Percentiles rank a stretch among this genome's conserved stretches.
phyloP scores from a whole-genome alignment of 1,140 invertebrate species.

The Phortica variegata region DNA sequence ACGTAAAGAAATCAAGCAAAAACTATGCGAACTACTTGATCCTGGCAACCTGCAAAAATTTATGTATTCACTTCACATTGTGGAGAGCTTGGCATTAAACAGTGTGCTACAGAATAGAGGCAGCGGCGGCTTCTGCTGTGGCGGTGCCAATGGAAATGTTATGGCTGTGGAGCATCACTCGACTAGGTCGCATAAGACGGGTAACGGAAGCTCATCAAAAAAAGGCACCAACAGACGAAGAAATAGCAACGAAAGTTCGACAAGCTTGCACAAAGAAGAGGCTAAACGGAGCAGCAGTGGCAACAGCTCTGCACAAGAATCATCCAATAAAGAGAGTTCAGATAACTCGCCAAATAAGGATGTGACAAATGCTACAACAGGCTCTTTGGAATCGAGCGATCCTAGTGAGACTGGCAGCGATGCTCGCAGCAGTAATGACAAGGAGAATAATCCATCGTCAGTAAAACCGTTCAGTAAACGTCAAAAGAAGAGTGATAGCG shows the following conservation, averaged over 20 bases:
- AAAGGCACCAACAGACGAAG: constrained; percentile 25
- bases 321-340: constrained; percentile 20
- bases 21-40: constrained; percentile 75
- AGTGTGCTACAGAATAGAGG: constrained; percentile 20
- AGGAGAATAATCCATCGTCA: constrained; percentile 43
- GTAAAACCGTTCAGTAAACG: constrained; percentile 39
- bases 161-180: constrained; percentile 28
- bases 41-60: constrained; percentile 87
- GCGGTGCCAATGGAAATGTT: constrained; percentile 33
- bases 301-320: constrained; percentile 9
- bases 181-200: constrained; percentile 15
- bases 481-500: constrained; percentile 34
- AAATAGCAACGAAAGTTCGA: constrained; percentile 37
- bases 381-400: constrained; percentile 12
- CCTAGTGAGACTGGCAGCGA: constrained; percentile 31
- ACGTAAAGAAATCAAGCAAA: constrained; percentile 53
- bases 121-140: constrained; percentile 3
- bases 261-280: constrained; percentile 14
- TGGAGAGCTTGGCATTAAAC: constrained; percentile 64
- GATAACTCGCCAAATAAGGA: constrained; percentile 19
- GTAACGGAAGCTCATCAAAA: neutral
- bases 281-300: constrained; percentile 23
- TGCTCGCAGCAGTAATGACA: constrained; percentile 32
- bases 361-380: constrained; percentile 16
- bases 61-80: constrained; percentile 92